Percentiles rank a stretch among this genome's conserved stretches.
These are phyloP conservation scores for Microtus ochrogaster DNA, from an alignment of 2,113 vertebrate genomes.

Conservation along the genomic window DNA sequence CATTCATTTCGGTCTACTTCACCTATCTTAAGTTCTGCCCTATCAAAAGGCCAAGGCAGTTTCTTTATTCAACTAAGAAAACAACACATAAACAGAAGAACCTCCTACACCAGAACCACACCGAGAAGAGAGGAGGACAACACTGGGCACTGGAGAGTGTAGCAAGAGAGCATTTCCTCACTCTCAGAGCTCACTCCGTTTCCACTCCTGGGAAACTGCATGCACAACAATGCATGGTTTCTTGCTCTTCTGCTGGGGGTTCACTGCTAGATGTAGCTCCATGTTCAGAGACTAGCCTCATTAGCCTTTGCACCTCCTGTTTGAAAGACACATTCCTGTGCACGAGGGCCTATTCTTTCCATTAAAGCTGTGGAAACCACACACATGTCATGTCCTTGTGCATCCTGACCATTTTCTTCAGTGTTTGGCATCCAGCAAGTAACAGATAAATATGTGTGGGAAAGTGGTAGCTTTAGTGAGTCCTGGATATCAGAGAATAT, in stretches of 20 bases:
- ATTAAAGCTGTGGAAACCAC: background rate
- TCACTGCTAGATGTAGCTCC: background rate
- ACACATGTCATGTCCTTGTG: background rate
- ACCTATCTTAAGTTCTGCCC: too few relatives aligned
- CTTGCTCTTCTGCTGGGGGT: background rate
- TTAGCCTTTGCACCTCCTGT: background rate
- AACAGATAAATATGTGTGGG: background rate
- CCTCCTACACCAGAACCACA: too few relatives aligned
- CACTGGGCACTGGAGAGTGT: rapidly evolving
- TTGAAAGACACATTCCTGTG: background rate
- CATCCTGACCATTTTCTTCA: background rate
- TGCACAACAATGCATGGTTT: background rate
- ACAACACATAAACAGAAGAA: too few relatives aligned
- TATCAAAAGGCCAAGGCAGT: too few relatives aligned
- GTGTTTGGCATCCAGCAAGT: background rate
- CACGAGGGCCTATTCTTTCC: background rate
- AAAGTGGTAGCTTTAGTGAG: background rate
- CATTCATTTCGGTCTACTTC: too few relatives aligned
- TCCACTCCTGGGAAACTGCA: background rate
- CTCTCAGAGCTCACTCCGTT: background rate
- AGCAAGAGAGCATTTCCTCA: background rate
- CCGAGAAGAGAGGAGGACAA: background rate
- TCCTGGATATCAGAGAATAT: background rate
- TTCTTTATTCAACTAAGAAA: too few relatives aligned
- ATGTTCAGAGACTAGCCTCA: background rate